Evolutionary conservation across 2,888 invertebrate genomes (phyloP).

Genomic region (Orthonychiurus folsomi): DNA sequence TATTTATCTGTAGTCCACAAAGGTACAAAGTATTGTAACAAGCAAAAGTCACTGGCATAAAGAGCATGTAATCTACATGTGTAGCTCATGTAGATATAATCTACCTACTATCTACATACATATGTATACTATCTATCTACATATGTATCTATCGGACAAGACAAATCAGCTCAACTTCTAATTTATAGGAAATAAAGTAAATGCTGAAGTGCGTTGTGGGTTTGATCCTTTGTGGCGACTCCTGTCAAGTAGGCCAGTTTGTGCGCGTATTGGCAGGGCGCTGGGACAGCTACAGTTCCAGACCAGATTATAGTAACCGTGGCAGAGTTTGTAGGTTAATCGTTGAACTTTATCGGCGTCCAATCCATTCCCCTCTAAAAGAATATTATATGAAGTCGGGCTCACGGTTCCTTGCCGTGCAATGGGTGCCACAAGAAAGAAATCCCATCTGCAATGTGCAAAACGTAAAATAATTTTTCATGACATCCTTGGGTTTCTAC

Average conservation of each 20-base stretch:
- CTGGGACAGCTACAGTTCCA: slow-evolving; percentile 47
- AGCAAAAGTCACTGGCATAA: too few relatives aligned
- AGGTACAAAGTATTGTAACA: too few relatives aligned
- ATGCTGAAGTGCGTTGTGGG: neutral
- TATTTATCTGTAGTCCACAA: too few relatives aligned
- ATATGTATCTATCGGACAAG: too few relatives aligned
- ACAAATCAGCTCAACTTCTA: too few relatives aligned
- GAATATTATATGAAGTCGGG: slow-evolving; percentile 81
- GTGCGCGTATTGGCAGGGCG: slow-evolving; percentile 51
- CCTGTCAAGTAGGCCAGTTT: slow-evolving; percentile 41
- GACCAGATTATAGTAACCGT: slow-evolving; percentile 90
- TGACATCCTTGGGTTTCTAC: neutral
- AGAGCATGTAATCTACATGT: too few relatives aligned
- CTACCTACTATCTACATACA: too few relatives aligned
- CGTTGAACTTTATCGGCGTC: slow-evolving; percentile 67
- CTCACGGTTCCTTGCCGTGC: slow-evolving; percentile 82
- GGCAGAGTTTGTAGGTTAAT: slow-evolving; percentile 73
- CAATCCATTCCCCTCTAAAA: slow-evolving; percentile 61
- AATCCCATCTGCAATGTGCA: slow-evolving; percentile 51
- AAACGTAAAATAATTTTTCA: neutral
- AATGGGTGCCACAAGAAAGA: slow-evolving; percentile 77
- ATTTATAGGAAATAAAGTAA: neutral
- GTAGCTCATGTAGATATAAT: too few relatives aligned
- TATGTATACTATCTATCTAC: too few relatives aligned
- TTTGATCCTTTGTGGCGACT: slow-evolving; percentile 8